Conservation (phyloP, 2,113 vertebrate genomes). For the Galbula dea region DNA sequence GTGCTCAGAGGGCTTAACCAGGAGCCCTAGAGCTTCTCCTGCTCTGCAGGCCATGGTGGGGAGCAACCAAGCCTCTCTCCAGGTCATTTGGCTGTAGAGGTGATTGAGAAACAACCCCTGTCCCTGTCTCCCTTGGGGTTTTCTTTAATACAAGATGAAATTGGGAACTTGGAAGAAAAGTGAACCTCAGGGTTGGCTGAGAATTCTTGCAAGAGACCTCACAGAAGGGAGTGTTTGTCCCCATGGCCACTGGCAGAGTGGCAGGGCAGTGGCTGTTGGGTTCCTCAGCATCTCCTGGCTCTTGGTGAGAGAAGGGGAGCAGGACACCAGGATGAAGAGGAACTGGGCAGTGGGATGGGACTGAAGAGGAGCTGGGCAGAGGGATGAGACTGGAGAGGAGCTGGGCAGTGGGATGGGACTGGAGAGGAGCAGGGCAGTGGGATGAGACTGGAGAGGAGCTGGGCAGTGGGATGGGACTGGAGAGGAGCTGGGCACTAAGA, state of each 20-base stretch:
- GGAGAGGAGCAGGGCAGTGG: not conserved
- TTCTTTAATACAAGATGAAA: not conserved
- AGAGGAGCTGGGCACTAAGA: not conserved
- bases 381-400: not conserved
- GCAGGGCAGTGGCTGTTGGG: not conserved
- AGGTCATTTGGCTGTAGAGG: not conserved
- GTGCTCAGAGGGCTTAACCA: not conserved
- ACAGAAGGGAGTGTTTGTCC: fast-evolving
- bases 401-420: no score
- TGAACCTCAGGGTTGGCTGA: fast-evolving
- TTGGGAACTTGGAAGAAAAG: not conserved
- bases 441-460: not conserved
- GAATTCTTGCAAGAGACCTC: not conserved
- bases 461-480: not conserved
- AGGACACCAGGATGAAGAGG: not conserved
- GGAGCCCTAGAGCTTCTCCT: not conserved
- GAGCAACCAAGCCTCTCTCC: not conserved
- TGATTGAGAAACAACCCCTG: not conserved
- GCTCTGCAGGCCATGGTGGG: not conserved
- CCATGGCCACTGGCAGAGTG: not conserved
- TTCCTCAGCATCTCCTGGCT: not conserved
- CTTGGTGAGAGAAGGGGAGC: not conserved
- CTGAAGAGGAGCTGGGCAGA: not conserved
- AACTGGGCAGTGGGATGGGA: not conserved
- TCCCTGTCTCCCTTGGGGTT: not conserved